These are phyloP conservation scores for Etheostoma nigrum DNA, from an alignment of 2,797 vertebrate genomes.

Conservation along the genomic window DNA sequence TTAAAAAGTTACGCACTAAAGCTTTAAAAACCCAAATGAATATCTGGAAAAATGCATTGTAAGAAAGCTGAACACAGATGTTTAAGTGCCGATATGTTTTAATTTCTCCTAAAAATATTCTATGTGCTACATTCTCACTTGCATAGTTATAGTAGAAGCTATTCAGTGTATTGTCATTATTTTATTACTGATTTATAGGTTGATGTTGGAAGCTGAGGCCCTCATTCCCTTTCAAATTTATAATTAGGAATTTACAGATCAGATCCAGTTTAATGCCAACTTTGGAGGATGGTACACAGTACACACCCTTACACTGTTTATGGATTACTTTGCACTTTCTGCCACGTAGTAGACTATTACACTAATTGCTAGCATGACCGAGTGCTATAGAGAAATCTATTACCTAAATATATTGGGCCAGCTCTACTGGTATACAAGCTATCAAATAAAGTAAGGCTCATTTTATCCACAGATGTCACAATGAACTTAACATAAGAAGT, in stretches of 20 bases:
- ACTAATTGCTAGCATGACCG: constrained; percentile 63
- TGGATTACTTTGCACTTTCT: constrained; percentile 44
- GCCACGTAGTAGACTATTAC: constrained; percentile 48
- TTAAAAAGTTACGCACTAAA: no score
- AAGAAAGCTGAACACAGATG: no score
- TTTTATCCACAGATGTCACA: constrained; percentile 42
- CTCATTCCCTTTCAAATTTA: constrained; percentile 13
- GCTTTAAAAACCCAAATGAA: no score
- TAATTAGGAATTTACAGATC: constrained; percentile 41
- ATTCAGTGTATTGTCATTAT: constrained; percentile 10
- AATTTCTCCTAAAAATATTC: background rate
- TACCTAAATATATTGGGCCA: constrained; percentile 37
- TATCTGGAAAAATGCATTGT: no score
- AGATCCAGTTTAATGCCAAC: constrained; percentile 34
- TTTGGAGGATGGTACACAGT: constrained; percentile 31
- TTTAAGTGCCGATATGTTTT: background rate
- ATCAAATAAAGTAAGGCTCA: constrained; percentile 55
- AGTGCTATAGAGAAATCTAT: constrained; percentile 44
- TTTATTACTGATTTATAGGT: constrained; percentile 1
- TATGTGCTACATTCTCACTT: background rate
- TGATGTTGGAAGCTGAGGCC: background rate
- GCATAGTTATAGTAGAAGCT: background rate
- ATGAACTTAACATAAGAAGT: constrained; percentile 14
- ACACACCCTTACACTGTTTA: constrained; percentile 32
- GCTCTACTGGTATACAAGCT: constrained; percentile 23